Base-by-base conservation (phyloP, 2,888 invertebrate genomes). In the Esperia sulphurella region DNA sequence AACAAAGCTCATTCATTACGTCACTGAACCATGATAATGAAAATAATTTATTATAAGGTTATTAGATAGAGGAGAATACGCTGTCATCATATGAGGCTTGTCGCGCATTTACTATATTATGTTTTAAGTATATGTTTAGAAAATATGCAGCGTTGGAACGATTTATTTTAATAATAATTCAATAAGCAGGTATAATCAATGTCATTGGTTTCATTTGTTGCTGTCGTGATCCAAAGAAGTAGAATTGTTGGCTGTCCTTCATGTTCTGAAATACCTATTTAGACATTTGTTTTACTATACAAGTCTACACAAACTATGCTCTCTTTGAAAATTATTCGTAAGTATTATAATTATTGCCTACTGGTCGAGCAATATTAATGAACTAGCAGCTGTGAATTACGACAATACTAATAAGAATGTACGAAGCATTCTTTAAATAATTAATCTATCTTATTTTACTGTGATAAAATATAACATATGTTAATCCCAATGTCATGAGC, bases 81-180 rank as follows among this genome's bases (percentile, higher is more conserved):
- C 77, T 80, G 79, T 74, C 69, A 70, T 68, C 69, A 71, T 70
- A 70, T 77, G 87, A 86, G 87, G 87, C 87, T 87, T 83, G 65
- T 61, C 69, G 77, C 76, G 86, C 87, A 87, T 87, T 86, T 86
- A 86, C 71, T 82, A 80, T 71, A 80, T 71, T 75, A 71, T 64
- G 60, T 68, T 60, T 35, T 75, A 75, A 68, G 72, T 71, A 63
- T 73, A 75, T 83, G 78, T 76, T 78, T 76, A 62, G 63, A 75
- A 71, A 73, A 70, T 71, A 71, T 65, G 57, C 57, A 60, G 63
- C 58, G 62, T 57, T 56, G 53, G 62, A 63, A 57, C 54, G 60
- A 62, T 66, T 52, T 71, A 69, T 70, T 73, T 66, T 62, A 63
- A 68, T 67, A 71, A 68, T 71, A 68, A 68, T 59, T 70, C 71